These are phyloP conservation scores for Periplaneta americana DNA, from an alignment of 1,140 invertebrate species.

Conservation along the genomic window DNA sequence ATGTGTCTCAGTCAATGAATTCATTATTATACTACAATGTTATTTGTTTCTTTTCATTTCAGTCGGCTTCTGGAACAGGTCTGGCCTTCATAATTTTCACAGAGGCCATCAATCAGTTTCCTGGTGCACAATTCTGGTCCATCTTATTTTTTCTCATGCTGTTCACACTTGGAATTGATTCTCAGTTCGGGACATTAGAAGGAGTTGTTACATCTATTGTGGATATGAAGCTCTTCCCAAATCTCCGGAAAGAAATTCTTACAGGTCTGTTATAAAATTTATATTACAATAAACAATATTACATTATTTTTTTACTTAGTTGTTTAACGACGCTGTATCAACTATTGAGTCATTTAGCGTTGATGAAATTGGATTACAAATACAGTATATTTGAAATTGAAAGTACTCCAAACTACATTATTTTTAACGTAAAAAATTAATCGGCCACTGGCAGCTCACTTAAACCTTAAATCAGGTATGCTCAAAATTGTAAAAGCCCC, in stretches of 20 bases:
- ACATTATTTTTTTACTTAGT: background rate
- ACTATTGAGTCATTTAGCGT: no score
- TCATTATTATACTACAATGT: no score
- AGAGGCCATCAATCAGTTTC: constrained; percentile 94
- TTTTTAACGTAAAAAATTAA: no score
- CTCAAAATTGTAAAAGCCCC: no score
- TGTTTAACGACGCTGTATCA: no score
- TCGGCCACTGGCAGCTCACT: no score
- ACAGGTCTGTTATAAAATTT: constrained; percentile 51
- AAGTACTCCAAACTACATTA: no score
- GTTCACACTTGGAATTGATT: constrained; percentile 91
- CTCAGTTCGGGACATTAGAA: constrained; percentile 91
- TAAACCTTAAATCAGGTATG: no score
- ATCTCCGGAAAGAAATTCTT: constrained; percentile 84
- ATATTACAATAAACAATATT: background rate
- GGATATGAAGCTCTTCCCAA: constrained; percentile 92
- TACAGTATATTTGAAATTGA: no score
- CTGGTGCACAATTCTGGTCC: constrained; percentile 89
- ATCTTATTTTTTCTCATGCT: constrained; percentile 94
- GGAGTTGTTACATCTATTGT: constrained; percentile 94
- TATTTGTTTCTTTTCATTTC: constrained; percentile 13
- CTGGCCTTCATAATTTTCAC: constrained; percentile 95
- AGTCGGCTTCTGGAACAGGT: constrained; percentile 90
- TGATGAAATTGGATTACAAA: no score
- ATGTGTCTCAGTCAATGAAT: no score